Evolutionary conservation across 2,797 vertebrate genomes (phyloP).

Genomic region (Syngnathus acus): DNA sequence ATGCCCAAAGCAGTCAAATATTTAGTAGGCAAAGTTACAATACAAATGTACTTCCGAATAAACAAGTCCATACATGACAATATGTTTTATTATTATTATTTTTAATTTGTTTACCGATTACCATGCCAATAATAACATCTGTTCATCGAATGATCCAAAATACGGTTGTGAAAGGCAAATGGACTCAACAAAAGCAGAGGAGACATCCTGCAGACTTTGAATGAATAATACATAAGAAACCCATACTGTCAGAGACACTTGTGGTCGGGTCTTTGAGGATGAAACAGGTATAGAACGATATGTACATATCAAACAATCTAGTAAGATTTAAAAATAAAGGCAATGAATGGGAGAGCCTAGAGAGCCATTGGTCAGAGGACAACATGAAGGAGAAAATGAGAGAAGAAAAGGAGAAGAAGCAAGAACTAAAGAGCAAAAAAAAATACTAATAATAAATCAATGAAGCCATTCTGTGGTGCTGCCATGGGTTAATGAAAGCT

Average conservation of each 20-base stretch:
- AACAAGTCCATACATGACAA: not conserved
- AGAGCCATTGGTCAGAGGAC: slow-evolving; percentile 4
- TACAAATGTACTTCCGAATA: too few relatives aligned
- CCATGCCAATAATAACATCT: too few relatives aligned
- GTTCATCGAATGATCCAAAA: not conserved
- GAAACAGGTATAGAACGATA: not conserved
- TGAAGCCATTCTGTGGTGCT: slow-evolving; percentile 39
- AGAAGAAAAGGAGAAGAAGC: slow-evolving; percentile 20
- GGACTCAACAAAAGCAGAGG: not conserved
- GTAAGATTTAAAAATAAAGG: not conserved
- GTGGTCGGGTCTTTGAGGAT: not conserved
- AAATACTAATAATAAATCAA: slow-evolving; percentile 49
- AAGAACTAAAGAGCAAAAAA: slow-evolving; percentile 14
- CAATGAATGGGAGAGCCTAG: not conserved
- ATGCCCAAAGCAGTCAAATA: not conserved
- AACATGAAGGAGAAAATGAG: slow-evolving; percentile 13
- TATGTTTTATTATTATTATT: not conserved
- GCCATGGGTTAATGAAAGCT: slow-evolving; percentile 53
- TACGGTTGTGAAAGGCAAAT: not conserved
- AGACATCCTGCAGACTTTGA: not conserved
- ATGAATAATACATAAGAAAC: slow-evolving; percentile 1
- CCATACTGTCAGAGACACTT: slow-evolving; percentile 1
- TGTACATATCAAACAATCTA: not conserved
- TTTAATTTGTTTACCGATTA: not conserved
- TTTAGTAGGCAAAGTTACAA: not conserved